A percentile compares a stretch with the other conserved stretches of the same genome.
Evolutionary conservation across 2,888 invertebrate species (phyloP).

Genomic region (Drosophila meridiana): DNA sequence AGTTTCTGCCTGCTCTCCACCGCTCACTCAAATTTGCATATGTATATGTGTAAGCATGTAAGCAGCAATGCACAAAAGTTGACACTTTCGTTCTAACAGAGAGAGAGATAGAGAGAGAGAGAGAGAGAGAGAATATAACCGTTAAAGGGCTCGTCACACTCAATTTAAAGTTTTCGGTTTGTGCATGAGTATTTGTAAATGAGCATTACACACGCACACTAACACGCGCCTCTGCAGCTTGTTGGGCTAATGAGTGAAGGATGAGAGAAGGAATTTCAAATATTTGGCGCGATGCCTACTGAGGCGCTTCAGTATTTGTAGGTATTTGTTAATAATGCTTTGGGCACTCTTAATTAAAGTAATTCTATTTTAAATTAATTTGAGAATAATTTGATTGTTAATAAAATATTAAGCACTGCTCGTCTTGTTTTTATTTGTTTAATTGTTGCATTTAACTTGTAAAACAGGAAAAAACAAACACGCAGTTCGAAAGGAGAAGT

Average conservation of each 20-base stretch:
- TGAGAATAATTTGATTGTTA: background rate
- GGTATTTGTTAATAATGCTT: background rate
- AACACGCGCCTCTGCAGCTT: background rate
- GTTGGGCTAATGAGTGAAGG: background rate
- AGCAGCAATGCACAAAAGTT: background rate
- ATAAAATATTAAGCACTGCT: background rate
- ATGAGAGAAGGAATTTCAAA: background rate
- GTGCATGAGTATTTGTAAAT: background rate
- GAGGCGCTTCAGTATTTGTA: background rate
- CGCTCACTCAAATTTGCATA: background rate
- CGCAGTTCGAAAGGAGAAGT: background rate
- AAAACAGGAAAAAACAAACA: background rate
- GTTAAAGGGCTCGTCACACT: background rate
- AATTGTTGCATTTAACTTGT: background rate
- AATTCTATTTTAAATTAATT: background rate
- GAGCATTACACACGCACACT: background rate
- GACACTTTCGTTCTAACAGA: background rate
- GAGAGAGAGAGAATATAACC: too few relatives aligned
- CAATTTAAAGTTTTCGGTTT: background rate
- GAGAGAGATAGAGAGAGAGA: background rate
- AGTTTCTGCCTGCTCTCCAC: background rate
- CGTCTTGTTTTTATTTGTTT: background rate
- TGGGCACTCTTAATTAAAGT: background rate
- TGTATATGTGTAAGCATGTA: background rate
- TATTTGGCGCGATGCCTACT: background rate